Conservation (phyloP, 2,113 vertebrate genomes). For the Oxyruncus cristatus region DNA sequence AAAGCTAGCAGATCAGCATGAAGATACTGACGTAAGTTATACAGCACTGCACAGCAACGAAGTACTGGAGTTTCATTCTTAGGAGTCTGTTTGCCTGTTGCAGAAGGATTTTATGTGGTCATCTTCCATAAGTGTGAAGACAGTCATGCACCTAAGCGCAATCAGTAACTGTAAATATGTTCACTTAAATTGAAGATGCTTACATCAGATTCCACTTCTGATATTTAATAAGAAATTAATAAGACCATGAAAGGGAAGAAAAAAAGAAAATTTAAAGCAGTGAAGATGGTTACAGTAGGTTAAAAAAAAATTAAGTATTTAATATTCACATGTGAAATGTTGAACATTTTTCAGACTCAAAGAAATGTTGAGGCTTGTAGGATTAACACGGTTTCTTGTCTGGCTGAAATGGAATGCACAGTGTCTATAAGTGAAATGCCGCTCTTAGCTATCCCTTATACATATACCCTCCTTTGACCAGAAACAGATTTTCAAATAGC, state of each 20-base stretch:
- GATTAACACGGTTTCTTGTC: neutral
- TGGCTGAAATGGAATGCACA: neutral
- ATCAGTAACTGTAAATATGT: neutral
- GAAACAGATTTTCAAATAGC: neutral
- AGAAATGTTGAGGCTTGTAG: neutral
- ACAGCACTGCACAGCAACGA: neutral
- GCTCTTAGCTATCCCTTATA: neutral
- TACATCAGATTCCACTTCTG: neutral
- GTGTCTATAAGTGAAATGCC: neutral
- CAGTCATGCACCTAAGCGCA: neutral
- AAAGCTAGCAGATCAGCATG: neutral
- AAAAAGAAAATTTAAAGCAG: neutral
- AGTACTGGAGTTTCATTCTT: neutral
- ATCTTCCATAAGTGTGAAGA: neutral
- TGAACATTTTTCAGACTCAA: constrained; percentile 12
- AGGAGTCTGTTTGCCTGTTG: neutral
- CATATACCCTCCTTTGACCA: neutral
- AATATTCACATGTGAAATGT: neutral
- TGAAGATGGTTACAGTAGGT: neutral
- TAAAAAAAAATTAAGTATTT: neutral
- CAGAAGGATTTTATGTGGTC: neutral
- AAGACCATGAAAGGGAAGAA: neutral
- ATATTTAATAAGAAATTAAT: neutral
- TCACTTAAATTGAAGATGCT: neutral
- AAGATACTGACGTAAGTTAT: neutral